phyloP scores from a whole-genome alignment of 1,140 invertebrate genomes.

The Oryzaephilus surinamensis region DNA sequence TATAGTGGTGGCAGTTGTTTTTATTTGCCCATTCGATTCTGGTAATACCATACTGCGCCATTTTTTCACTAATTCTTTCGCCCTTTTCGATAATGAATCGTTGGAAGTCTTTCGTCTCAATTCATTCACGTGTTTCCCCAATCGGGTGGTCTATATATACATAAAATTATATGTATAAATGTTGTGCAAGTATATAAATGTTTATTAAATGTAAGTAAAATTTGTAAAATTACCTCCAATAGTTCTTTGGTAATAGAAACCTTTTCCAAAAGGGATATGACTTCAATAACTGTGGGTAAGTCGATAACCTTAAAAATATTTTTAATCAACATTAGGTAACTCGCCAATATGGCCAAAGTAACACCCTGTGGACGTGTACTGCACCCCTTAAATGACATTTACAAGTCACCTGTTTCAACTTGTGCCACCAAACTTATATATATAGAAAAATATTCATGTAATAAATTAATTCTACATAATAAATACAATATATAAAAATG shows the following conservation, averaged over 20 bases:
- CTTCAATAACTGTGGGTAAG: constrained; percentile 83
- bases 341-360: background rate
- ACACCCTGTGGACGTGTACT: no score
- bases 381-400: no score
- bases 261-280: constrained; percentile 85
- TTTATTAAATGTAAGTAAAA: no score
- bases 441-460: no score
- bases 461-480: no score
- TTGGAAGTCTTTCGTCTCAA: constrained; percentile 73
- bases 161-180: background rate
- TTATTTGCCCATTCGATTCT: constrained; percentile 36
- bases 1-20: constrained; percentile 18
- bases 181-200: no score
- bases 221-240: constrained; percentile 62
- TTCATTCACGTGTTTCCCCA: constrained; percentile 91
- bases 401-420: no score
- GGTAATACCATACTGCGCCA: constrained; percentile 77
- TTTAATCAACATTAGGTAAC: background rate
- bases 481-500: no score
- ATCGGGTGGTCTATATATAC: constrained; percentile 56
- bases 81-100: constrained; percentile 72
- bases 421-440: no score
- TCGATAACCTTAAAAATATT: constrained; percentile 73
- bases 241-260: constrained; percentile 89
- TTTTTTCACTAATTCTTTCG: constrained; percentile 80